Base-by-base conservation (phyloP, 2,888 invertebrate species). In the Neria commutata region DNA sequence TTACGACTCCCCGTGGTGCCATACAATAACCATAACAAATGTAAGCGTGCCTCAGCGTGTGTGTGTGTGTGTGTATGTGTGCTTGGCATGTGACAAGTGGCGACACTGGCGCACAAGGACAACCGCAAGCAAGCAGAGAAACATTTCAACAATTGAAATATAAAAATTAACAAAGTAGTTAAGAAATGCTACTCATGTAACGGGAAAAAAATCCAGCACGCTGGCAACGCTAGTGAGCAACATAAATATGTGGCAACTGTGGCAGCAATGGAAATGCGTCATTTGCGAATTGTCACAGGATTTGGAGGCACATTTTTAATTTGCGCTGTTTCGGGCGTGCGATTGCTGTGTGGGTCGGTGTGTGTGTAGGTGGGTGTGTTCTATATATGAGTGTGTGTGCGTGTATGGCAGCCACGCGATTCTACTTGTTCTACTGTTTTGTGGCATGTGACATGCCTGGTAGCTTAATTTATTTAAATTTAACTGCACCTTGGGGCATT, bases 31-130 rank as follows among this genome's bases (percentile, higher is more conserved):
- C 4, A 40, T 16, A 40, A 8, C n/a, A 8, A 40, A 3, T 6
- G 48, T 16, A 48, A 26, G 14, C 24, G 49, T 29, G 19, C 16
- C n/a, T 45, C n/a, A 14, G 29, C 29, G 11, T 45, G 14, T 10
- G 26, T 19, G 29, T 53, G 14, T 16, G 45, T 26, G 42, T 25
- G 53, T 53, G 24, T 42, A 19, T 33, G 29, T 33, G 33, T 26
- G 21, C 33, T 6, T 5, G 19, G 5, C 14, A 21, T 33, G 10
- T 23, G 19, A 51, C 5, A 14, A 10, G 34, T 14, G 4, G 14
- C 5, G 37, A 37, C 23, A 23, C n/a, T 25, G n/a, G 21, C 29
- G 19, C 37, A 29, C 52, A 40, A 11, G 3, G 3, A 40, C 37
- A 8, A n/a, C n/a, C n/a, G n/a, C n/a, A n/a, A n/a, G n/a, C n/a